Evolutionary conservation across 2,888 invertebrate species (phyloP), one percentile per base, ranked within the genome.

Genomic region (Chaitophorus viminalis): DNA sequence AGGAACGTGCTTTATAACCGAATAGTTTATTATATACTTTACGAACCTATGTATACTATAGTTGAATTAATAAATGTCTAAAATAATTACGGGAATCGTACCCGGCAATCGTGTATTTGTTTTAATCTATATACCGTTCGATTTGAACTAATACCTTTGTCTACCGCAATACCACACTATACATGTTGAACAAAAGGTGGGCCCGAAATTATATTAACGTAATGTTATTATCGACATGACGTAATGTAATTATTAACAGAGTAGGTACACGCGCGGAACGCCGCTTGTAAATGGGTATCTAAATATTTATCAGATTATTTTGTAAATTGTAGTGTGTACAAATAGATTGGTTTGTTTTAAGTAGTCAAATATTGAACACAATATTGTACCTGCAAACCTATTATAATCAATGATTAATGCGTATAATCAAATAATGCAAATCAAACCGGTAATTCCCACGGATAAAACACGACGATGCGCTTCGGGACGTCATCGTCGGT

Each of bases 271-370:
- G n/a, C 31, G 31, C 21, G 52, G 31, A 77, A 21, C 21, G 29
- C 76, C 11, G 17, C 21, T 21, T 1, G 76, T 21, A 76, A 76
- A 76, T 52, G 52, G 29, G 39, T 52, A 9, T 77, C 46, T 77
- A 77, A 52, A 77, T 52, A 77, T 31, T 52, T 52, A 77, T 77
- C 21, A 52, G 31, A 77, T 77, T 77, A 52, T 52, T n/a, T n/a
- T n/a, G n/a, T n/a, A n/a, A n/a, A n/a, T n/a, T n/a, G n/a, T 29
- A 3, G 31, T 11, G 14, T 14, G 21, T 9, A 21, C 76, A 52
- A 77, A 77, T 52, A 31, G 29, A 52, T 46, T 21, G 76, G 52
- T 31, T 52, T 46, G 52, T 76, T 77, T 52, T 52, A 29, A 52
- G 46, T 52, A 4, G 76, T 31, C 31, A 52, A 77, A 29, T 31